Percentiles rank a stretch among this genome's conserved stretches.
phyloP scores from a whole-genome alignment of 1,140 invertebrate species.

The Papilio machaon region DNA sequence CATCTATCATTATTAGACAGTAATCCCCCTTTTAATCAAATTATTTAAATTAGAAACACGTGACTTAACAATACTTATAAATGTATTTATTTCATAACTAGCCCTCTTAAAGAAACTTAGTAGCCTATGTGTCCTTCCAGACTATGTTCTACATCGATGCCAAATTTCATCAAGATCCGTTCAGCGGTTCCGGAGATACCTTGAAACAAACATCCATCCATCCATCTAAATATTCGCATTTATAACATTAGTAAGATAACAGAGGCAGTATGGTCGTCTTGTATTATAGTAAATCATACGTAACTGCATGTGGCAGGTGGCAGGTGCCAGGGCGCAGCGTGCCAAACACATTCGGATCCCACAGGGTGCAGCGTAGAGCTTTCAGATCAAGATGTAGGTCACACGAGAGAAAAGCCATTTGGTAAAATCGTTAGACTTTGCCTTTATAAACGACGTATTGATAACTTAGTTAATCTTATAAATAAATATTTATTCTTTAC shows the following conservation, averaged over 20 bases:
- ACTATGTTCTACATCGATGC: too few species aligned
- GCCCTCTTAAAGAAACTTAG: too few species aligned
- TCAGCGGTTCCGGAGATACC: too few species aligned
- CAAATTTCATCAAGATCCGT: too few species aligned
- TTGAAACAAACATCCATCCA: too few species aligned
- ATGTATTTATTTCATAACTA: not conserved
- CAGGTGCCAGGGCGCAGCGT: constrained; percentile 21
- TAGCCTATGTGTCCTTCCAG: too few species aligned
- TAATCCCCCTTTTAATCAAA: too few species aligned
- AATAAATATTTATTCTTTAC: too few species aligned
- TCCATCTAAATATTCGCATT: too few species aligned
- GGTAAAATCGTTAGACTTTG: not conserved
- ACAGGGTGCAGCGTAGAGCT: constrained; percentile 23
- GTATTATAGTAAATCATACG: constrained; percentile 17
- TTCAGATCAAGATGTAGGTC: constrained; percentile 30
- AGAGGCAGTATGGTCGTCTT: constrained; percentile 10
- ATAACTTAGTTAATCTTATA: too few species aligned
- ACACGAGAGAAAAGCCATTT: not conserved
- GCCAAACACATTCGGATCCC: constrained; percentile 25
- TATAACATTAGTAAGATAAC: too few species aligned
- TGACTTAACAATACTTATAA: not conserved
- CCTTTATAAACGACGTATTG: not conserved
- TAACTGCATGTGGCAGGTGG: constrained; percentile 24
- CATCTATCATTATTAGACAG: too few species aligned
- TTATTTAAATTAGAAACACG: not conserved